Conservation (phyloP, 2,113 vertebrate species). For the Gallinago media region DNA sequence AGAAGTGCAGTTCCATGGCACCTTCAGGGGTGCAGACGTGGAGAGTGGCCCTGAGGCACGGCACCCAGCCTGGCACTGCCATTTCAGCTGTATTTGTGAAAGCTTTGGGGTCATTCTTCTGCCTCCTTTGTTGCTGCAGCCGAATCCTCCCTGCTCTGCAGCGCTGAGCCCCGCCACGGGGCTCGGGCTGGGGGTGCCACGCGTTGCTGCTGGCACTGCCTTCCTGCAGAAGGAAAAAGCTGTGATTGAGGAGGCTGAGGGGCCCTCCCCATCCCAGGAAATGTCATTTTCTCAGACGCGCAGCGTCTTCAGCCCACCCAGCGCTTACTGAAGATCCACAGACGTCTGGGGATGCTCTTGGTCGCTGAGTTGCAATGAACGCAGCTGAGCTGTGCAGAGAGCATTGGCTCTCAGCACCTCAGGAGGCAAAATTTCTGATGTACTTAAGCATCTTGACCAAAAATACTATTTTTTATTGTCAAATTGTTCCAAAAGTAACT, state of each 20-base stretch:
- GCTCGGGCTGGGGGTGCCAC: background rate
- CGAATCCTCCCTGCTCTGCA: background rate
- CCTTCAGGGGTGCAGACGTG: accelerated
- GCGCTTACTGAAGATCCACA: background rate
- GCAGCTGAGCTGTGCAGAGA: background rate
- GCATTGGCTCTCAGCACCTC: background rate
- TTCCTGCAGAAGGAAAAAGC: background rate
- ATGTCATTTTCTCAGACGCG: background rate
- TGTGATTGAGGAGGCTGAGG: background rate
- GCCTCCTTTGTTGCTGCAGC: background rate
- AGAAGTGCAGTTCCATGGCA: background rate
- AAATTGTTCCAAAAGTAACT: too few relatives aligned
- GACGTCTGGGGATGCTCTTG: background rate
- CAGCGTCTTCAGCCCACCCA: background rate
- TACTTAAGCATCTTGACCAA: background rate
- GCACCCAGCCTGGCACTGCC: accelerated
- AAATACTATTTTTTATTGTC: background rate
- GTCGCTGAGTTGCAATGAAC: background rate
- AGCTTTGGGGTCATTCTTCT: background rate
- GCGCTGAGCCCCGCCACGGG: background rate
- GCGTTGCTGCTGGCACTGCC: background rate
- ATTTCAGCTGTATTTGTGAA: background rate
- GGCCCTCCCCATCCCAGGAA: background rate
- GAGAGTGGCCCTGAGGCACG: accelerated
- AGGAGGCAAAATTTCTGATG: background rate